Evolutionary conservation across 2,888 invertebrate species (phyloP).

Genomic region (Xiphydria camelus): DNA sequence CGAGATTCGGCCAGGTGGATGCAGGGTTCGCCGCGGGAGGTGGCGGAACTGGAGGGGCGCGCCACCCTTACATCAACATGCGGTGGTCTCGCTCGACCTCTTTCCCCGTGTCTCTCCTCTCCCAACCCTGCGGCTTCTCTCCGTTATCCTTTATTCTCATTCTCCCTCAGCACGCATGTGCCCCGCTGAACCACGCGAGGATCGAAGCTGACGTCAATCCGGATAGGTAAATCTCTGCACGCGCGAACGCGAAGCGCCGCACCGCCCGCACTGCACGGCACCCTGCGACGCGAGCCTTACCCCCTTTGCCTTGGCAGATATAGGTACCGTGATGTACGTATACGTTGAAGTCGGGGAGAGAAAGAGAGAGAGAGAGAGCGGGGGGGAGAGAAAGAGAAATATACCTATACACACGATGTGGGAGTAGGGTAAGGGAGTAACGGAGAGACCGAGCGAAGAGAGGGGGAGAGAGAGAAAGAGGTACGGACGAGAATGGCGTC

Average conservation of each 20-base stretch:
- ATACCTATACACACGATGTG: neutral
- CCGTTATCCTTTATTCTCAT: neutral
- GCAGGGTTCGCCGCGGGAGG: neutral
- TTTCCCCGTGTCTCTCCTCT: conserved; percentile 25
- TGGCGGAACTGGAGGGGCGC: neutral
- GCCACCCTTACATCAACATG: neutral
- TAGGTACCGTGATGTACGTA: neutral
- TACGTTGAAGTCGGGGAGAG: neutral
- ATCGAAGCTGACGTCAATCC: conserved; percentile 17
- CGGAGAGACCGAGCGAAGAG: neutral
- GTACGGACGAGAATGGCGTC: conserved; percentile 43
- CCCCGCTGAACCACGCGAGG: conserved; percentile 6
- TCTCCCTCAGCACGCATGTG: conserved; percentile 9
- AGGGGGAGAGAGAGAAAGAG: conserved; percentile 19
- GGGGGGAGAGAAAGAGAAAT: neutral
- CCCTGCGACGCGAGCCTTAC: too few relatives aligned
- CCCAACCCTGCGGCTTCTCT: neutral
- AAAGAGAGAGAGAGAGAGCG: neutral
- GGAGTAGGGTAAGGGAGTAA: neutral
- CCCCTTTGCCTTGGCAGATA: conserved; percentile 4
- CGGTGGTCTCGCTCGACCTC: too few relatives aligned
- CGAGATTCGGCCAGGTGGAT: neutral
- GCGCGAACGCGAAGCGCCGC: too few relatives aligned
- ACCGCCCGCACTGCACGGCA: too few relatives aligned
- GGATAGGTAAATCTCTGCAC: too few relatives aligned